Base-by-base conservation (phyloP, 1,140 invertebrate species). In the Diorhabda carinulata region DNA sequence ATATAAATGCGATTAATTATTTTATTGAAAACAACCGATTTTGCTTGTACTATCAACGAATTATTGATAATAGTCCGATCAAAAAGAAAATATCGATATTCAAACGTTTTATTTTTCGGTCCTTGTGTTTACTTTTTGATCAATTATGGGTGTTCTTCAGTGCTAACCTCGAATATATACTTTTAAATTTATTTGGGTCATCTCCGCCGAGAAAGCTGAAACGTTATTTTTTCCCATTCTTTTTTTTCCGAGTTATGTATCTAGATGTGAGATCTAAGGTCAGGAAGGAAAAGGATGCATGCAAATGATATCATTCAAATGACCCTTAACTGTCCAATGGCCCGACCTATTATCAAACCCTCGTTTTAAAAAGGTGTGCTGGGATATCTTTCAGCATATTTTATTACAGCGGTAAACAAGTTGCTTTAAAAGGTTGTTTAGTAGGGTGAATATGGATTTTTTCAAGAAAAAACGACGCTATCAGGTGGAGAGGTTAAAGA, bases 221-320 rank as follows among this genome's bases (percentile, higher is more conserved):
- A 52, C n/a, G 47, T 52, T 52, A 52, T 52, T 52, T 52, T 52
- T 52, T 8, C 6, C 6, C 47, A 52, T 52, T 52, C 6, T 52
- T 52, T 52, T 52, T 52, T 52, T 52, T 52, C n/a, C 47, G 47
- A 52, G 6, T 52, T 52, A 52, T 52, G 47, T 52, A 52, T 52
- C 47, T 52, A 52, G n/a, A 52, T 52, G 47, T 52, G 6, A 52
- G 47, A 52, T 52, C 47, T 52, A 52, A n/a, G 47, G 47, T 52
- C 47, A 52, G 47, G 47, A 52, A 52, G 47, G 47, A 52, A 25
- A 52, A 52, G 47, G 47, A 52, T 52, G 47, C 6, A 52, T 52
- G 47, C 47, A 52, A 52, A 52, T 52, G 47, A 52, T 52, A n/a
- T n/a, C n/a, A 52, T 52, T 52, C n/a, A 52, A 52, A 52, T 52